Evolutionary conservation across 2,888 invertebrate species (phyloP), one percentile per base, ranked within the genome.

Genomic region (Notodonta dromedarius): DNA sequence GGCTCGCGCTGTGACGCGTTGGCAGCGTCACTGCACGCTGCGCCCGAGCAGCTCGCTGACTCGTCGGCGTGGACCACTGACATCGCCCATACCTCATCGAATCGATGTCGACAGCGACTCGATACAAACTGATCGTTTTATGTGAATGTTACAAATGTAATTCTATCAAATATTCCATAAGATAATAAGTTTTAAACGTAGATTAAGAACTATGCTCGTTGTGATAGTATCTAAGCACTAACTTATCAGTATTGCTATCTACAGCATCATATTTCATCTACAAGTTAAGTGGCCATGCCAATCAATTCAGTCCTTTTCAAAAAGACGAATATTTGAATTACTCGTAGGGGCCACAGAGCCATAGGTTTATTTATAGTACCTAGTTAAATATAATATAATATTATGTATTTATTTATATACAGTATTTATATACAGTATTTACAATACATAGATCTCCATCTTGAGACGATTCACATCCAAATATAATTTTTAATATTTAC

Each of bases 301-400:
- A n/a, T 46, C 46, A 4, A 13, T 42, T n/a, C 46, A 46, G 13
- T 42, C 42, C 42, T 42, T 42, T 42, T 46, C 13, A 5, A 46
- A 46, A 52, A 52, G 46, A 46, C 46, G 46, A 46, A 46, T 46
- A 46, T n/a, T 46, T 46, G n/a, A 46, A n/a, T 46, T 46, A n/a
- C n/a, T 46, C n/a, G 46, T 46, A 46, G n/a, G 13, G 46, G 13
- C n/a, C 46, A 5, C 11, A n/a, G 46, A 5, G 46, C 46, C 46
- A 46, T 46, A 46, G 46, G 46, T 46, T 46, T 46, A 46, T n/a
- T 35, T 46, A 46, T 46, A 46, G 5, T 6, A 24, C 24, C 24
- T 24, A 46, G 13, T n/a, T 4, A 46, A 42, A 46, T 46, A 46
- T 42, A 11, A 11, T 1, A 11, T 42, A 46, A n/a, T 46, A 46